Base-by-base conservation (phyloP, 1,140 invertebrate species). In the Acyrthosiphon pisum region DNA sequence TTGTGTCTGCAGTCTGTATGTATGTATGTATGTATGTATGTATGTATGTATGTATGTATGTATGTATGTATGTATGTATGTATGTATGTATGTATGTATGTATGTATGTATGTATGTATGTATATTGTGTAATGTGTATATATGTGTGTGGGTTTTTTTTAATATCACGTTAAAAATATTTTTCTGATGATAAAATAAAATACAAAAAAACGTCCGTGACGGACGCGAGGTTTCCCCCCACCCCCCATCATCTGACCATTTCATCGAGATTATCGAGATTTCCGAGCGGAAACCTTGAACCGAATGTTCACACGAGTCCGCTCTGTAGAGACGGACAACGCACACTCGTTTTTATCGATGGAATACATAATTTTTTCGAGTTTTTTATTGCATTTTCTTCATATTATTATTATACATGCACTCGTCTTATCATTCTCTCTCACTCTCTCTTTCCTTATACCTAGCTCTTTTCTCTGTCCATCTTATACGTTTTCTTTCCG, bases 241-340 rank as follows among this genome's bases (percentile, higher is more conserved):
- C 44, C 37, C 0, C 30, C 90, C 35, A 35, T 46, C 68, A n/a
- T 44, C 91, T 53, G 81, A 92, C 46, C 76, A 37, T 92, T 83
- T 41, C 68, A 35, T 84, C 76, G 76, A 92, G 91, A 92, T 92
- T 92, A 84, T 84, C 91, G 91, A 84, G 91, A 92, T 92, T 92
- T 84, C 46, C 76, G 53, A 60, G 46, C 46, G 35, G 76, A 92
- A 84, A 84, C 91, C 91, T 92, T 92, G 91, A 92, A 92, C 91
- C 91, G 91, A 83, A 92, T 92, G 76, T 92, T 92, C 91, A 92
- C 91, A 92, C 91, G 91, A 83, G 91, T 83, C 60, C 48, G 90
- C 44, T 91, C 44, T n/a, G 90, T 7, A 81, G 9, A 90, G 88
- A 56, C 88, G 88, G 53, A 90, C 50, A 90, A 90, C 88, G 53